Conservation (phyloP, 2,797 vertebrate species). For the Phaenicophaeus curvirostris region DNA sequence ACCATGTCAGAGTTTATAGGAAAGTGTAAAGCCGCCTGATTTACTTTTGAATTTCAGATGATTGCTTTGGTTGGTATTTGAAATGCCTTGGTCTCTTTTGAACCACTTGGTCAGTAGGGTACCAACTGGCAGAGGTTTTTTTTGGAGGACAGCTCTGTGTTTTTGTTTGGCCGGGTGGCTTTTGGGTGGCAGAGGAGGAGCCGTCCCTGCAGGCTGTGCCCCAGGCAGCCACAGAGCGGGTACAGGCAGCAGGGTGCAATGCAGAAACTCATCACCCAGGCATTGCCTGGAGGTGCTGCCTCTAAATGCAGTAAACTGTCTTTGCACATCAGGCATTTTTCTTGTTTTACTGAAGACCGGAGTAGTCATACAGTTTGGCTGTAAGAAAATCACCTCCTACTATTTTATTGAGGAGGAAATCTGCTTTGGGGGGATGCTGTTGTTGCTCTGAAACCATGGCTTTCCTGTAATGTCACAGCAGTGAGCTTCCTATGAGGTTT, state of each 20-base stretch:
- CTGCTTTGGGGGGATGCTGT: not conserved
- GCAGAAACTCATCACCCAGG: not conserved
- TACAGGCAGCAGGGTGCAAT: not conserved
- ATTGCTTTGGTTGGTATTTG: constrained; percentile 2
- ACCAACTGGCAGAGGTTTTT: not conserved
- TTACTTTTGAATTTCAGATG: not conserved
- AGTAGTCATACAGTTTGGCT: not conserved
- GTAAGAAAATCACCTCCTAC: not conserved
- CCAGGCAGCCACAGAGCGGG: not conserved
- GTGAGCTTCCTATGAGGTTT: constrained; percentile 43
- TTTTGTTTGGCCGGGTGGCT: not conserved
- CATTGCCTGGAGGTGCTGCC: not conserved
- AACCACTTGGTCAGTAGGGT: fast-evolving
- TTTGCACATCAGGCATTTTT: not conserved
- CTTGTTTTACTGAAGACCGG: not conserved
- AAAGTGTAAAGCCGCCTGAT: not conserved
- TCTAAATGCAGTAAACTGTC: not conserved
- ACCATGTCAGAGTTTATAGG: not conserved
- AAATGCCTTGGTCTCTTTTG: not conserved
- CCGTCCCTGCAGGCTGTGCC: fast-evolving
- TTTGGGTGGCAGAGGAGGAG: not conserved
- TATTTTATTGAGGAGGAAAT: not conserved
- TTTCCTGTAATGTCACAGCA: constrained; percentile 15
- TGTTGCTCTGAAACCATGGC: not conserved
- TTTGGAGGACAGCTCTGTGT: not conserved